Evolutionary conservation across 2,113 vertebrate genomes (phyloP).

Genomic region (Salminus brasiliensis): DNA sequence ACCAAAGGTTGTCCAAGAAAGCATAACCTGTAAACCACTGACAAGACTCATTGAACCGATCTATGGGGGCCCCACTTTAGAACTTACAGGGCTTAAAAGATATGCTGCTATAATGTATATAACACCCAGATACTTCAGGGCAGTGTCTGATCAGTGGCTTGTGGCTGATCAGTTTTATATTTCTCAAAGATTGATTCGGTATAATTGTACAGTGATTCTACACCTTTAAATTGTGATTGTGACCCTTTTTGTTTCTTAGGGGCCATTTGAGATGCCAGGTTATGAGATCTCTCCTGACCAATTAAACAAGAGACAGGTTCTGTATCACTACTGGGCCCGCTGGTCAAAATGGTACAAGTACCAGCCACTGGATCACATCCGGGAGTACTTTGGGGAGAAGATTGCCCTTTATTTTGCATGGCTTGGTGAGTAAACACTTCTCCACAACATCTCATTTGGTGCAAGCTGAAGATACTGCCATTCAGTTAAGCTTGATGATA

Average conservation of each 20-base stretch:
- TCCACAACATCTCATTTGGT: not conserved
- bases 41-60: too few species aligned
- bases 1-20: too few species aligned
- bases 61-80: too few species aligned
- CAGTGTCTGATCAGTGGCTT: too few species aligned
- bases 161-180: too few species aligned
- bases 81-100: too few species aligned
- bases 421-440: slow-evolving; percentile 58
- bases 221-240: too few species aligned
- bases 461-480: not conserved
- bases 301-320: slow-evolving; percentile 76
- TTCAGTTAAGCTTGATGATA: not conserved
- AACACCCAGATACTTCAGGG: too few species aligned
- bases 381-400: slow-evolving; percentile 75
- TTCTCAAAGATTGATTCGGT: too few species aligned
- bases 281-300: slow-evolving; percentile 65
- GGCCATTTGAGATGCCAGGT: slow-evolving; percentile 69
- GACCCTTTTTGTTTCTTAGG: slow-evolving; percentile 55
- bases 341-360: slow-evolving; percentile 82
- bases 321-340: slow-evolving; percentile 78
- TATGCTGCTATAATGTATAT: too few species aligned
- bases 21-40: too few species aligned
- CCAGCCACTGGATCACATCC: slow-evolving; percentile 75
- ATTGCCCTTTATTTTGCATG: slow-evolving; percentile 74
- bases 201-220: too few species aligned